Evolutionary conservation across 1,140 invertebrate genomes (phyloP), one percentile per base, ranked within the genome.

Genomic region (Bradysia coprophila): DNA sequence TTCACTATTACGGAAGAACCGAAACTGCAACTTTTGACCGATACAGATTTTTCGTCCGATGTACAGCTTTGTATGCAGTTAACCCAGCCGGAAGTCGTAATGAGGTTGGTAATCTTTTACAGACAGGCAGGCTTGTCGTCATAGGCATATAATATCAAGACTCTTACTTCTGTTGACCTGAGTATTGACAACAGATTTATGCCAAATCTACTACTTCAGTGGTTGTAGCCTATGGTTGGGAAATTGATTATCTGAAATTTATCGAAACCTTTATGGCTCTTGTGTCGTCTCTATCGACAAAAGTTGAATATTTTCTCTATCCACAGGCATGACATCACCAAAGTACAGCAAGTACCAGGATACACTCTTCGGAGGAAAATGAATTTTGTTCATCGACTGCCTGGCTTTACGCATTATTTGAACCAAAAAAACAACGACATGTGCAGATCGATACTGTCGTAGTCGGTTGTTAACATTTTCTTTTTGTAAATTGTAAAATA

Each of bases 61-160:
- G 71, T 84, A 13, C 75, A 78, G 46, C 67, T 90, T 21, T 92
- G 87, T 55, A 73, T 91, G 64, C 78, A 81, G 55, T 66, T 91
- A 45, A 73, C 66, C 23, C 76, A 86, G 49, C 80, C 81, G 4
- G 67, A 77, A 40, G 71, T 76, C 20, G 50, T 62, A 2, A 63
- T 81, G 24, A 73, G 64, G 78, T 82, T 57, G 68, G 58, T 36
- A 36, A 9, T 6, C 5, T 5, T 36, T 9, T 11, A 11, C 10
- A 6, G 18, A 8, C 24, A 8, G 6, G 24, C 13, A 13, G 24
- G 6, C 13, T 28, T 8, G 24, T 28, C 13, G 13, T 28, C 13
- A n/a, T n/a, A n/a, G n/a, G n/a, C n/a, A n/a, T n/a, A n/a, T n/a
- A n/a, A n/a, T n/a, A n/a, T n/a, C n/a, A n/a, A n/a, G n/a, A n/a